Evolutionary conservation across 2,797 vertebrate genomes (phyloP).

Genomic region (Uromys caudimaculatus): DNA sequence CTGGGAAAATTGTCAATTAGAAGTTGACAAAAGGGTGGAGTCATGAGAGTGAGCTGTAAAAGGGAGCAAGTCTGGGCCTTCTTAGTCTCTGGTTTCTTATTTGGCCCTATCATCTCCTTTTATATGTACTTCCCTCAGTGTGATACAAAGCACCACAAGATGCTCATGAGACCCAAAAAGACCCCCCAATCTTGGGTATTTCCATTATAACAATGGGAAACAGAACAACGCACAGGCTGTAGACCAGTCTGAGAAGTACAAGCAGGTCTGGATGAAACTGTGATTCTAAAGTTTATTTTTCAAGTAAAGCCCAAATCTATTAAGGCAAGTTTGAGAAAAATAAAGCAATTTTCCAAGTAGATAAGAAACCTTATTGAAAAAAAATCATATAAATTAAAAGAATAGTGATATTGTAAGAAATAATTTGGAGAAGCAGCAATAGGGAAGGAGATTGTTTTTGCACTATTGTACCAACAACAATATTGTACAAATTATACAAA

Average conservation of each 20-base stretch:
- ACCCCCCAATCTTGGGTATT: background rate
- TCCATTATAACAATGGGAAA: background rate
- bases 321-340: conserved; percentile 24
- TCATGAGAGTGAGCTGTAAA: background rate
- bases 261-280: background rate
- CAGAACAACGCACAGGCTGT: background rate
- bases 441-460: background rate
- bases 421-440: background rate
- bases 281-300: background rate
- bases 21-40: background rate
- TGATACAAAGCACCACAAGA: background rate
- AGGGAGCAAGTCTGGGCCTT: background rate
- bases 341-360: background rate
- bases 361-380: conserved; percentile 9
- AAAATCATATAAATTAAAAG: background rate
- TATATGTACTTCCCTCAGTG: background rate
- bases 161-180: background rate
- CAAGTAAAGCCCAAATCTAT: background rate
- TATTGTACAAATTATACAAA: background rate
- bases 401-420: background rate
- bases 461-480: background rate
- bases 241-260: background rate
- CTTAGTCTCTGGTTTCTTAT: background rate
- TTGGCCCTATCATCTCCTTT: background rate
- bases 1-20: background rate